Conservation (phyloP, 2,113 vertebrate species). For the Sprattus sprattus region DNA sequence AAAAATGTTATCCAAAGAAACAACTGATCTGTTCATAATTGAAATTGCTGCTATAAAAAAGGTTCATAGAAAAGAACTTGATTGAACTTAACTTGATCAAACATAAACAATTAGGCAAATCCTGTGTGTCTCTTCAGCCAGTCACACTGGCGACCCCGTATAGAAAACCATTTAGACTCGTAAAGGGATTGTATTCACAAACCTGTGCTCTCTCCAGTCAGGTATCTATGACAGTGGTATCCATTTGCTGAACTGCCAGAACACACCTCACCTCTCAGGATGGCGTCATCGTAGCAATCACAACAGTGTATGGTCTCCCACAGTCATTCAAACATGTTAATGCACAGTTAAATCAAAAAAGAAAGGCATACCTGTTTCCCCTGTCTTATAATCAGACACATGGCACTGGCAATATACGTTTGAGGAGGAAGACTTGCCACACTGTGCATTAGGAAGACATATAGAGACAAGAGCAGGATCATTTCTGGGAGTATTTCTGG, state of each 20-base stretch:
- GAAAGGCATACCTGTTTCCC: not conserved
- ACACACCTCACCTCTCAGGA: constrained; percentile 48
- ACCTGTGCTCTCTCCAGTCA: constrained; percentile 53
- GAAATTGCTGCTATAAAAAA: not conserved
- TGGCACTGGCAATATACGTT: not conserved
- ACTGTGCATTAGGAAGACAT: not conserved
- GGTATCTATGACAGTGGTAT: constrained; percentile 65
- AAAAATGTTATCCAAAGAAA: not conserved
- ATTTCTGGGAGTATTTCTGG: not conserved
- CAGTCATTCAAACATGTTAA: constrained; percentile 32
- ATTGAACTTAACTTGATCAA: not conserved
- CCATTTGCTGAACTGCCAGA: constrained; percentile 66
- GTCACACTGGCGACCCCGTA: not conserved
- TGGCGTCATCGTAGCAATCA: constrained; percentile 60
- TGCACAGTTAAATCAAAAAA: not conserved
- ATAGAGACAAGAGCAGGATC: not conserved
- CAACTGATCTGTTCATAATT: not conserved
- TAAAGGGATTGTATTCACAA: constrained; percentile 52
- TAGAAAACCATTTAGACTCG: not conserved
- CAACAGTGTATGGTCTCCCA: constrained; percentile 75
- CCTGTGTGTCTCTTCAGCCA: not conserved
- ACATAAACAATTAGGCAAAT: not conserved
- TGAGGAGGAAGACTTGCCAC: not conserved
- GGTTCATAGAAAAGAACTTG: not conserved
- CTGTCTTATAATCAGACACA: not conserved